phyloP scores from a whole-genome alignment of 1,140 invertebrate genomes.

The Diuraphis noxia region DNA sequence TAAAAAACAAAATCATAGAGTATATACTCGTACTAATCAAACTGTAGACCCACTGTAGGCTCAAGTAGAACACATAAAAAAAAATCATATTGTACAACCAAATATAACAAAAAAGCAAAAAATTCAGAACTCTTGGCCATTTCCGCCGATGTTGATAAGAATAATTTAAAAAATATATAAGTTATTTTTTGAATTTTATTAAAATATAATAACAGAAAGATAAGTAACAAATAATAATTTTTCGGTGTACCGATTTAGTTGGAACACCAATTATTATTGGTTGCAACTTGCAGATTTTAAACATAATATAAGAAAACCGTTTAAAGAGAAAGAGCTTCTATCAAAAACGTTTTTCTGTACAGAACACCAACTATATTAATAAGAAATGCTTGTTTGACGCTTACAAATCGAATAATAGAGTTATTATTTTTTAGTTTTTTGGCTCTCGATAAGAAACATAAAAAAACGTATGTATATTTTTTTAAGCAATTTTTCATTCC shows the following conservation, averaged over 20 bases:
- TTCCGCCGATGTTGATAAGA: no score
- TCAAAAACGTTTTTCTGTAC: not conserved
- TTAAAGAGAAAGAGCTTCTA: not conserved
- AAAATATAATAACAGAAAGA: no score
- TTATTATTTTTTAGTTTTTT: not conserved
- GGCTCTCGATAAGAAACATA: not conserved
- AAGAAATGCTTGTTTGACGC: not conserved
- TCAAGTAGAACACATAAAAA: no score
- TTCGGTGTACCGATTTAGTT: not conserved
- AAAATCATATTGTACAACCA: no score
- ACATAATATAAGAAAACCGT: not conserved
- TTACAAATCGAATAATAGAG: not conserved
- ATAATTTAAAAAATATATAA: no score
- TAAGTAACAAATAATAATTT: not conserved
- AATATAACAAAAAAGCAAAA: no score
- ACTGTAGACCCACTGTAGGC: no score
- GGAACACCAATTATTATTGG: not conserved
- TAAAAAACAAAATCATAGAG: no score
- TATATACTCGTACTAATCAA: no score
- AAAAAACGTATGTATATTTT: not conserved
- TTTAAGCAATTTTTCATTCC: not conserved
- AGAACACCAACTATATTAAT: not conserved
- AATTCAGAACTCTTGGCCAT: no score
- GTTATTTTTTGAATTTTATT: no score
- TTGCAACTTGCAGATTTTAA: not conserved